Evolutionary conservation across 92 coral and sea anemone species (phyloP).

Genomic region (Umimayanthus chanpuru): DNA sequence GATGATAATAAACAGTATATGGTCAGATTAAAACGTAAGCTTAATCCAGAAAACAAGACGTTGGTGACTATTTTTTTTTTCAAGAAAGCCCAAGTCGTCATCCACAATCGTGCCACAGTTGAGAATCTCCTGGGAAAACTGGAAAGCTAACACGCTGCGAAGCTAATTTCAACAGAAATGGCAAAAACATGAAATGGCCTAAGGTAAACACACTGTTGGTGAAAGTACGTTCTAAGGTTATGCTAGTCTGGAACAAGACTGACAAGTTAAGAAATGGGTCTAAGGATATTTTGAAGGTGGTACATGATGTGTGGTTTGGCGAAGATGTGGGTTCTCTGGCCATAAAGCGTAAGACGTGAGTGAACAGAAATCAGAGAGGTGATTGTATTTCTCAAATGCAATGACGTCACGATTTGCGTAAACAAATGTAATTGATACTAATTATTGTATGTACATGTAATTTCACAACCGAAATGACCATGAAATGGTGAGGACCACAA

Average conservation of each 20-base stretch:
- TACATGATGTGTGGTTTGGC: neutral
- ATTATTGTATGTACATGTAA: too few species aligned
- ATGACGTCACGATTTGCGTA: too few species aligned
- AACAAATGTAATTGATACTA: too few species aligned
- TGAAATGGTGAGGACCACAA: too few species aligned
- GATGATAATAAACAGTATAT: neutral
- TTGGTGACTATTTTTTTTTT: neutral
- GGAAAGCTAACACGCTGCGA: neutral
- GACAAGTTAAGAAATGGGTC: conserved; percentile 3
- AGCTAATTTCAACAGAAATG: conserved; percentile 23
- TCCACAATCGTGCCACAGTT: neutral
- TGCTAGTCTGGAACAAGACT: conserved; percentile 27
- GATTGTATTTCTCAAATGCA: too few species aligned
- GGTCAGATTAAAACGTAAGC: neutral
- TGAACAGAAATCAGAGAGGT: neutral
- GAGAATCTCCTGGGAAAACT: conserved; percentile 7
- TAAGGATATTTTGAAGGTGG: neutral
- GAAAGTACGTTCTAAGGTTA: conserved; percentile 24
- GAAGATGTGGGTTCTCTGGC: conserved; percentile 1
- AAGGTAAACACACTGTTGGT: neutral
- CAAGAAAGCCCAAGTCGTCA: neutral
- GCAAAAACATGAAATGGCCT: conserved; percentile 25
- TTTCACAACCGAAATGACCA: too few species aligned
- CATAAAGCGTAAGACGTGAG: conserved; percentile 11
- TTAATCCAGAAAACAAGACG: neutral